Evolutionary conservation across 1,140 invertebrate genomes (phyloP).

Genomic region (Vanessa atalanta): DNA sequence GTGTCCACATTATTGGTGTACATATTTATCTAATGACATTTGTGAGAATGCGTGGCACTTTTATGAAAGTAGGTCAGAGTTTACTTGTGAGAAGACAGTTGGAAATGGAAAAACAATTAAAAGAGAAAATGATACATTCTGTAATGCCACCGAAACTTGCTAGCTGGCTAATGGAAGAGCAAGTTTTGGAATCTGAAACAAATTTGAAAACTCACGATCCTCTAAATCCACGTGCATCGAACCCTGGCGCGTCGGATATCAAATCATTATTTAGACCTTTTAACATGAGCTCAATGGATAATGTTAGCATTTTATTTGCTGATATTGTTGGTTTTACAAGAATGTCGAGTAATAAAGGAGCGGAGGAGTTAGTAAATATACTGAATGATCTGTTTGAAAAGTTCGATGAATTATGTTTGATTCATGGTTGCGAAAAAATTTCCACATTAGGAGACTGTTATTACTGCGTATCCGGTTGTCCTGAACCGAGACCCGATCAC

Average conservation of each 20-base stretch:
- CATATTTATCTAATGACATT: constrained; percentile 96
- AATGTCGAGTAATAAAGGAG: constrained; percentile 97
- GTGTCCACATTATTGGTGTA: constrained; percentile 94
- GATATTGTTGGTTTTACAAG: constrained; percentile 99
- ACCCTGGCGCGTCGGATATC: constrained; percentile 85
- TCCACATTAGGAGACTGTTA: constrained; percentile 97
- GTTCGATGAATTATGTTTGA: constrained; percentile 93
- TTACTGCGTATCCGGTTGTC: constrained; percentile 96
- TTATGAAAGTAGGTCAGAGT: constrained; percentile 98
- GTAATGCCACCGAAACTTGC: constrained; percentile 97
- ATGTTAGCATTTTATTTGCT: constrained; percentile 98
- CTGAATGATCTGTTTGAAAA: constrained; percentile 97
- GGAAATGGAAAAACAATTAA: constrained; percentile 95
- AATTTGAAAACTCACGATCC: constrained; percentile 71
- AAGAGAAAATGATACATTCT: constrained; percentile 98
- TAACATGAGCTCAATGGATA: constrained; percentile 97
- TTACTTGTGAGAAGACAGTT: constrained; percentile 89
- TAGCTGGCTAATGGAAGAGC: constrained; percentile 90
- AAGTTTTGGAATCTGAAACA: constrained; percentile 80
- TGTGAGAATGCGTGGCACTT: constrained; percentile 95
- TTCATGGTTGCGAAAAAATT: constrained; percentile 95
- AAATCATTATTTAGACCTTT: constrained; percentile 94
- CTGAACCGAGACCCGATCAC: constrained; percentile 92
- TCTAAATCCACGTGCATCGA: constrained; percentile 76
- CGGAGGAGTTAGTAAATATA: constrained; percentile 93